Evolutionary conservation across 2,113 vertebrate species (phyloP).

Genomic region (Burhinus bistriatus): DNA sequence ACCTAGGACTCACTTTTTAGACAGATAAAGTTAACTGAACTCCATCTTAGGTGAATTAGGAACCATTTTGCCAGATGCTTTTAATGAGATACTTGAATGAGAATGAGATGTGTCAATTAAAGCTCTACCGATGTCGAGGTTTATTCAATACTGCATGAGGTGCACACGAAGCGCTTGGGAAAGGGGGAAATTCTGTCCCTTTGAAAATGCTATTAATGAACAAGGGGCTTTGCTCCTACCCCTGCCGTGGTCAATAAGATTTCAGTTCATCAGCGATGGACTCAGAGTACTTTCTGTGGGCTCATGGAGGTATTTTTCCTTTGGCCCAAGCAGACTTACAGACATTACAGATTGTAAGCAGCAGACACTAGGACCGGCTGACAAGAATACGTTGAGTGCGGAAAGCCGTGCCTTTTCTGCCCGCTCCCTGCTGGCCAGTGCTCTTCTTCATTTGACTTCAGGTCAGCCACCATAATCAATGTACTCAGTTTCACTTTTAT

Average conservation of each 20-base stretch:
- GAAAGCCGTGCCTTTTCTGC: neutral
- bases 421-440: neutral
- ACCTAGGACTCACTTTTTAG: neutral
- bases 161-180: neutral
- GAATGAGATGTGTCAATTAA: neutral
- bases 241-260: neutral
- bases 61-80: neutral
- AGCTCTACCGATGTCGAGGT: neutral
- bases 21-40: neutral
- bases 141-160: neutral
- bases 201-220: neutral
- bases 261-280: neutral
- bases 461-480: neutral
- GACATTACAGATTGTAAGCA: neutral
- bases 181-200: neutral
- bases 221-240: neutral
- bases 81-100: neutral
- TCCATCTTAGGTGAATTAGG: neutral
- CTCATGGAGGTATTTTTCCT: neutral
- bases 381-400: neutral
- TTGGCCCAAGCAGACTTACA: neutral
- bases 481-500: neutral
- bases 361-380: neutral
- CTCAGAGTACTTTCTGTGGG: neutral
- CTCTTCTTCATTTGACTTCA: neutral